Percentiles rank a stretch among this genome's conserved stretches.
Conservation (phyloP, 2,888 invertebrate species). For the Eristalinus sepulchralis region DNA sequence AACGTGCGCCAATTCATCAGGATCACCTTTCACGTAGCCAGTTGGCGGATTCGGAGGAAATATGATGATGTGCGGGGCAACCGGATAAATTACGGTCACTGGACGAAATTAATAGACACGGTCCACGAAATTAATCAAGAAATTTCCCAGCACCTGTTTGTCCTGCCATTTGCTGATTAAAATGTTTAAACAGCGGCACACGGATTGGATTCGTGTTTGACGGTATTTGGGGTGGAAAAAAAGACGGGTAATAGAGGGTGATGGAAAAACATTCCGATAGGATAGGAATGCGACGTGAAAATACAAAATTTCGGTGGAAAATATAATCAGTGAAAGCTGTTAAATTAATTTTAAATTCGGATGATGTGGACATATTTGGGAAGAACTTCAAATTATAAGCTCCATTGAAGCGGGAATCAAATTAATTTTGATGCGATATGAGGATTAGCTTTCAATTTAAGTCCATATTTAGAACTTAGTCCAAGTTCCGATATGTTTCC, state of each 20-base stretch:
- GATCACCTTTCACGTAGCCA: conserved; percentile 12
- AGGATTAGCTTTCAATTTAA: too few species aligned
- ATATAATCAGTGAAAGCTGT: too few species aligned
- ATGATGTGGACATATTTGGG: too few species aligned
- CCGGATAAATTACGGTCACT: conserved; percentile 25
- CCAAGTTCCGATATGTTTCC: too few species aligned
- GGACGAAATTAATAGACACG: conserved; percentile 13
- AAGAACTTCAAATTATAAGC: too few species aligned
- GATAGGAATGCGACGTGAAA: background rate
- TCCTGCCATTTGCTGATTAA: conserved; percentile 10
- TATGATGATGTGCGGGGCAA: conserved; percentile 11
- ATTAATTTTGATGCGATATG: too few species aligned
- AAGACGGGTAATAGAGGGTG: background rate
- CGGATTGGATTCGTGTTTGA: background rate
- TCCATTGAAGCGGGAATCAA: too few species aligned
- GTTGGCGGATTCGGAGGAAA: background rate
- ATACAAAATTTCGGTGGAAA: too few species aligned
- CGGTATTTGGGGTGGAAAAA: background rate
- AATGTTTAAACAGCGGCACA: background rate
- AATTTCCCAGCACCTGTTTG: conserved; percentile 8
- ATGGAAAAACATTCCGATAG: background rate
- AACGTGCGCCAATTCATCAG: conserved; percentile 51
- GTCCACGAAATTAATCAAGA: conserved; percentile 39
- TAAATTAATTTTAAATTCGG: too few species aligned
- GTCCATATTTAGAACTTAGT: too few species aligned